Base-by-base conservation (phyloP, 2,113 vertebrate species). In the Ibidorhyncha struthersii region DNA sequence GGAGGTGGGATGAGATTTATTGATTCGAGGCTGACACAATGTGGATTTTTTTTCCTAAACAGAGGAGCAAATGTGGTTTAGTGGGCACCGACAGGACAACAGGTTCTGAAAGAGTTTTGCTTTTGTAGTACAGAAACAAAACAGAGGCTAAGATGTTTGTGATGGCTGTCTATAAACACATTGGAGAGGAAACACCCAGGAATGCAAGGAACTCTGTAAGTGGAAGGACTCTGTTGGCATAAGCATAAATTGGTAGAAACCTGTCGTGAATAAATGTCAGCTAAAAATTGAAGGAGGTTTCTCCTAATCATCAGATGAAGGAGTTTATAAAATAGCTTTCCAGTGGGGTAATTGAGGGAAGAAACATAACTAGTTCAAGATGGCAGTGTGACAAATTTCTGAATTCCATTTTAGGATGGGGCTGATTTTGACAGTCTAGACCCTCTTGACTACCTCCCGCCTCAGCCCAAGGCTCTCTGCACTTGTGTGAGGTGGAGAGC, bases 281-380 rank as follows among this genome's bases (percentile, higher is more conserved):
- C n/a, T 53, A 29, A 79, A 90, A 94, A 85, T 10, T 91, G 95
- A 80, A 88, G 87, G 73, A 93, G 90, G 74, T 96, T 95, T 96
- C 90, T 96, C 95, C 85, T 92, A 93, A 82, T 95, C 95, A 95
- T 94, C 93, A 83, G 93, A 91, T 61, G 90, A 90, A 71, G 89
- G 95, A 96, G 85, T 95, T 95, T 95, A 94, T 95, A 91, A 93
- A 96, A 96, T 85, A 94, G 78, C 85, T 96, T 95, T 97, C 87
- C 96, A 97, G 63, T 0, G 0, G 95, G 82, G 93, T 96, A 97
- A 96, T 96, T 96, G 96, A 96, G 92, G 96, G 93, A 93, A 86
- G 95, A 90, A 97, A 90, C 66, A 7, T 96, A 97, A 97, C 92
- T 47, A 69, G 90, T 96, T 97, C 96, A 97, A 97, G 95, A 97